Evolutionary conservation across 1,140 invertebrate genomes (phyloP), one percentile per base, ranked within the genome.

Genomic region (Drosophila rhopaloa): DNA sequence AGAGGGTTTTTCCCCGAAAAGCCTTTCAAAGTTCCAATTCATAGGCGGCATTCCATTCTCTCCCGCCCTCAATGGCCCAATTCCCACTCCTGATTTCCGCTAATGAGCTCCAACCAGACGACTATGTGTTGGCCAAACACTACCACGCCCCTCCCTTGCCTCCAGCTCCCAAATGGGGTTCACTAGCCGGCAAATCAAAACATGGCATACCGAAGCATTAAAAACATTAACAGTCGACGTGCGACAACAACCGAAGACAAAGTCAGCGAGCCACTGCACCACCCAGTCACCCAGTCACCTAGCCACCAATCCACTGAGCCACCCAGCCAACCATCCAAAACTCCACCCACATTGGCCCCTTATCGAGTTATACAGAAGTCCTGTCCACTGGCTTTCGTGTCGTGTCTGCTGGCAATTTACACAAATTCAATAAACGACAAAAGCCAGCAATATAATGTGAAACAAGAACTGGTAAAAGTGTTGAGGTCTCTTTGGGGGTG

Each of bases 401-500:
- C 83, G 83, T 88, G 83, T 78, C 80, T 78, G 54, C 19, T 14
- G 76, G 84, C 65, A 89, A 84, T 88, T 88, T 88, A 84, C 84
- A 84, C 80, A 84, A 86, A 88, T 86, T 86, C 79, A 88, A 88
- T 83, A 83, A 83, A 74, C 71, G 66, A 79, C 71, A 58, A 61
- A 48, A 46, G 50, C 47, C 54, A 27, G 41, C 16, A 41, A 29
- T 44, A 60, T 35, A 71, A 47, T 79, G 37, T 48, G 40, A 73
- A 57, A 29, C 60, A 27, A 60, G 44, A 66, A 54, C 74, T 65
- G 72, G 46, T 16, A 57, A 75, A 65, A 56, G 72, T 75, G 72
- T 75, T 75, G 71, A 74, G 70, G 16, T 32, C 41, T 29, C 24
- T 1, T 56, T 8, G 14, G 27, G 40, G 60, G 27, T 6, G 29